Base-by-base conservation (phyloP, 2,113 vertebrate genomes). In the Solea senegalensis region DNA sequence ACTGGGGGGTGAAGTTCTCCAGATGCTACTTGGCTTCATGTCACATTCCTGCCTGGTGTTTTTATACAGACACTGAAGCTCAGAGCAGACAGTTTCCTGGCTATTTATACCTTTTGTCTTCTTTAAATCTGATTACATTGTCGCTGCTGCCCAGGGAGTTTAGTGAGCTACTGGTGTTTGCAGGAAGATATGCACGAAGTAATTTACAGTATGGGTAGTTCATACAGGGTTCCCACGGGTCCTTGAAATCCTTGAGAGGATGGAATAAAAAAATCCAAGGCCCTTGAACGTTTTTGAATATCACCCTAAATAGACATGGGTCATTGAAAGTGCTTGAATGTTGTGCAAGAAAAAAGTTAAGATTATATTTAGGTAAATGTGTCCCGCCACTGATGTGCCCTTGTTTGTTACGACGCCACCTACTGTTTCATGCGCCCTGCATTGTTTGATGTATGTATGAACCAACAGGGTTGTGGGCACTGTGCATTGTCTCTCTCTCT, bases 81-180 rank as follows among this genome's bases (percentile, higher is more conserved):
- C 14, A 0, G 15, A 49, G 52, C 50, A 68, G 51, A n/a, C 49
- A 2, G 8, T 0, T 26, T 57, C 40, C 69, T 15, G n/a, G 12
- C 63, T 85, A 78, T 83, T 78, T 48, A 69, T 76, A 81, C 28
- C 50, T 26, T 0, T 5, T 60, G 44, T 51, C 66, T 53, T 55
- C 65, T 41, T 46, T 63, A 39, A 69, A 45, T 49, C 58, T 52
- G 45, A 63, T 50, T 39, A 13, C 15, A 53, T 12, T 53, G 51
- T 27, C 5, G 15, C 64, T 46, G 56, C 10, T 12, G 9, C 4
- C 5, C 64, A 51, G 54, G 28, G 52, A 66, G 49, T 44, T 51
- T 28, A 1, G 15, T 9, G n/a, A 26, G 34, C 46, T 14, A 54
- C 14, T 7, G 10, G 11, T 72, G 28, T 74, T 77, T 72, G 71